phyloP scores from a whole-genome alignment of 1,140 invertebrate genomes.

The Pseudomyrmex gracilis region DNA sequence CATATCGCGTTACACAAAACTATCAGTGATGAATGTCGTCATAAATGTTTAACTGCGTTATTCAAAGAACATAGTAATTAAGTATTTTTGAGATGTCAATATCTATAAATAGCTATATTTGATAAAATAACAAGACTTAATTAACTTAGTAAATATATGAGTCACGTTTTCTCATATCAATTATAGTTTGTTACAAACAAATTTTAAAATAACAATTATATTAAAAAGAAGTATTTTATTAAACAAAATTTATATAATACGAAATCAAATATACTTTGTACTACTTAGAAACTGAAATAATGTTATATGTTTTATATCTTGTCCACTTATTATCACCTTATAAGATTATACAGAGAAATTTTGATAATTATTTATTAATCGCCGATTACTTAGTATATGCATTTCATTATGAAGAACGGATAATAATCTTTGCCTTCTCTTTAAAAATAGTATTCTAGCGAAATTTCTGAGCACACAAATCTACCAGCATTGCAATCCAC shows the following conservation, averaged over 20 bases:
- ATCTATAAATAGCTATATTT: neutral
- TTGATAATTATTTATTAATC: too few relatives aligned
- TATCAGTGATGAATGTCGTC: conserved; percentile 4
- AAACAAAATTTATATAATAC: too few relatives aligned
- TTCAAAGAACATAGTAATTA: conserved; percentile 34
- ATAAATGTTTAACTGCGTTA: conserved; percentile 30
- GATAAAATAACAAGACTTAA: neutral
- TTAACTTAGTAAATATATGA: neutral
- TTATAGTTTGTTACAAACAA: neutral
- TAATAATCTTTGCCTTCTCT: neutral
- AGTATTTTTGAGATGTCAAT: conserved; percentile 25
- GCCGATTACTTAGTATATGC: too few relatives aligned
- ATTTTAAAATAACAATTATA: neutral
- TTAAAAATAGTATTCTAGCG: neutral
- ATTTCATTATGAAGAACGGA: too few relatives aligned
- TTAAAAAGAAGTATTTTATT: neutral
- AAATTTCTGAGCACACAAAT: neutral
- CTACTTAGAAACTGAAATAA: neutral
- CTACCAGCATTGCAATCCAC: too few relatives aligned
- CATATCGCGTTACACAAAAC: neutral
- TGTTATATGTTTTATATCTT: neutral
- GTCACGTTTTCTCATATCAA: neutral
- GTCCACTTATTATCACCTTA: too few relatives aligned
- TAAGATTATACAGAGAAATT: too few relatives aligned
- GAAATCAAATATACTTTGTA: too few relatives aligned